Percentiles rank a stretch among this genome's conserved stretches.
Evolutionary conservation across 2,797 vertebrate genomes (phyloP).

Genomic region (Graptemys geographica): DNA sequence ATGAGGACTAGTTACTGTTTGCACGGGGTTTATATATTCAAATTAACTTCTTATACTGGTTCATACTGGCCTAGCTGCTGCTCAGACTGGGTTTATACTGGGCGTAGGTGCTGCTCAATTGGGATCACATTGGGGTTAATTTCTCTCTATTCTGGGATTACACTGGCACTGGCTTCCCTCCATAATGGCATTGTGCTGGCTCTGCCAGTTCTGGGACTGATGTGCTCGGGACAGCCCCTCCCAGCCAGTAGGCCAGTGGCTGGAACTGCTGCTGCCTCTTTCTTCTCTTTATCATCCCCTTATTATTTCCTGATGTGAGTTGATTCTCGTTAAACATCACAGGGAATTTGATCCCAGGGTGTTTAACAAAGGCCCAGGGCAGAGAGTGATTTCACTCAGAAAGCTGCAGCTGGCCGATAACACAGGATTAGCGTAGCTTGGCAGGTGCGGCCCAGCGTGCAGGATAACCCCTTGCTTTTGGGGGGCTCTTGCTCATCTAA

Average conservation of each 20-base stretch:
- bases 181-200: background rate
- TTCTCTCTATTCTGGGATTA: background rate
- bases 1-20: background rate
- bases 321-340: background rate
- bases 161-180: background rate
- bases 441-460: background rate
- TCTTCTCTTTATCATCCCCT: background rate
- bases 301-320: background rate
- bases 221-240: background rate
- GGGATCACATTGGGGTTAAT: background rate
- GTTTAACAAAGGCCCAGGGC: slow-evolving; percentile 24
- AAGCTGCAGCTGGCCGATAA: slow-evolving; percentile 26
- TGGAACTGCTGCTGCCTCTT: background rate
- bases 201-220: background rate
- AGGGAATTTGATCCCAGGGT: background rate
- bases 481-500: background rate
- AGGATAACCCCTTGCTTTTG: background rate
- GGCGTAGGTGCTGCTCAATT: background rate
- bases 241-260: background rate
- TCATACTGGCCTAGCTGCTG: background rate
- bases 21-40: background rate
- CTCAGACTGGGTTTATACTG: background rate
- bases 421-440: background rate
- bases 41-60: background rate
- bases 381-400: background rate